A percentile compares a stretch with the other conserved stretches of the same genome.
Conservation (phyloP, 2,113 vertebrate species). For the Brachypodius melanocephalos region DNA sequence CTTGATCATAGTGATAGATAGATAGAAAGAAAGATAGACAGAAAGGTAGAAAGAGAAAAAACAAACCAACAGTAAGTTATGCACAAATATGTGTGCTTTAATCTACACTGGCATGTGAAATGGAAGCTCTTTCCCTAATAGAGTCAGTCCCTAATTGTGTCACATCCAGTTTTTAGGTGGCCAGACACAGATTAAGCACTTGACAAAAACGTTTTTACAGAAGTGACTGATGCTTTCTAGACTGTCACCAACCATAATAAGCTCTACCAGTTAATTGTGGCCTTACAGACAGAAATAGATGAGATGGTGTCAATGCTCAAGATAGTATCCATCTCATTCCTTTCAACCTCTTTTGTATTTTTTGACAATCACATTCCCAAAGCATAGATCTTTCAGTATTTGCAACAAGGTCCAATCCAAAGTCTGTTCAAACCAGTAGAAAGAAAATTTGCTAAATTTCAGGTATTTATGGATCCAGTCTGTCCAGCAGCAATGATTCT, state of each 20-base stretch:
- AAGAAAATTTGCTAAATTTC: neutral
- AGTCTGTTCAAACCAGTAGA: neutral
- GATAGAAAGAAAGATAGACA: too few species aligned
- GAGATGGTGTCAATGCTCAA: neutral
- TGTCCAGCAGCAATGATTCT: neutral
- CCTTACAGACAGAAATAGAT: neutral
- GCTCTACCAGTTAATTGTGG: constrained; percentile 10
- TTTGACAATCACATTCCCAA: neutral
- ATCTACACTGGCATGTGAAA: neutral
- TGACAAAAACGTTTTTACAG: neutral
- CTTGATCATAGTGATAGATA: neutral
- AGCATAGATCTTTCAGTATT: neutral
- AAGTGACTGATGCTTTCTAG: constrained; percentile 26
- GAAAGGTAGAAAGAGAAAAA: neutral
- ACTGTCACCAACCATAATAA: neutral
- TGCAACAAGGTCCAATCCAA: neutral
- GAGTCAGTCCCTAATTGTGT: neutral
- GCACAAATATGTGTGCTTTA: neutral
- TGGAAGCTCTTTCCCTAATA: neutral
- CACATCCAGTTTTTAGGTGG: neutral
- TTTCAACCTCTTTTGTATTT: neutral
- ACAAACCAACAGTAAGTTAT: neutral
- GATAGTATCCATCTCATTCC: neutral
- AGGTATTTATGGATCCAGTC: neutral
- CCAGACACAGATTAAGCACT: constrained; percentile 30